These are phyloP conservation scores for Loripinus fragilis DNA, from an alignment of 2,888 invertebrate genomes.

Conservation along the genomic window DNA sequence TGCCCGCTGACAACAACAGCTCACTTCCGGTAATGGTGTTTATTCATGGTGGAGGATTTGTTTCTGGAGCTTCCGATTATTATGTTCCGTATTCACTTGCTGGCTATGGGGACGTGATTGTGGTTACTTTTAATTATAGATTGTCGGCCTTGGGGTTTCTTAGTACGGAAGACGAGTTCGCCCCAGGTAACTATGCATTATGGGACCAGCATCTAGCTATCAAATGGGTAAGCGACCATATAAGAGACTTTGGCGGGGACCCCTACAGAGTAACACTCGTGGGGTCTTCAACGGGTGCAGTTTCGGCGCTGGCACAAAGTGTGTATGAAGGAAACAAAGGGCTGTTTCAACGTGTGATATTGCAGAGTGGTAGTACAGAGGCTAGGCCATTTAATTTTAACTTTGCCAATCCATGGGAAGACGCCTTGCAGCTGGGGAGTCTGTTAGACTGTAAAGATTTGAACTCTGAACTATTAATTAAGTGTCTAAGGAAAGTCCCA, in stretches of 20 bases:
- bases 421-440: background rate
- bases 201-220: conserved; percentile 12
- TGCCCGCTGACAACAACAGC: background rate
- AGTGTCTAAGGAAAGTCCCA: conserved; percentile 45
- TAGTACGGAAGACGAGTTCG: background rate
- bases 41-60: conserved; percentile 1
- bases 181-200: background rate
- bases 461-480: conserved; percentile 29
- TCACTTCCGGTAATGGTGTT: background rate
- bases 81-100: background rate
- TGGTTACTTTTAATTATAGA: conserved; percentile 10
- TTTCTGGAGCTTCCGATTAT: background rate
- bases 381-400: background rate
- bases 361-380: background rate
- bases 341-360: conserved; percentile 1
- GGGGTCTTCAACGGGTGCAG: background rate
- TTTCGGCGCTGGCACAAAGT: background rate
- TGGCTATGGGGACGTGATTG: background rate
- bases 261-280: background rate
- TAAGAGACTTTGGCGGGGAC: conserved; percentile 7
- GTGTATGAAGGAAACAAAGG: background rate
- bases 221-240: conserved; percentile 11
- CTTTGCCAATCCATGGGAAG: background rate
- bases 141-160: background rate
- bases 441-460: background rate